phyloP scores from a whole-genome alignment of 1,140 invertebrate species.

The Lucilia cuprina region DNA sequence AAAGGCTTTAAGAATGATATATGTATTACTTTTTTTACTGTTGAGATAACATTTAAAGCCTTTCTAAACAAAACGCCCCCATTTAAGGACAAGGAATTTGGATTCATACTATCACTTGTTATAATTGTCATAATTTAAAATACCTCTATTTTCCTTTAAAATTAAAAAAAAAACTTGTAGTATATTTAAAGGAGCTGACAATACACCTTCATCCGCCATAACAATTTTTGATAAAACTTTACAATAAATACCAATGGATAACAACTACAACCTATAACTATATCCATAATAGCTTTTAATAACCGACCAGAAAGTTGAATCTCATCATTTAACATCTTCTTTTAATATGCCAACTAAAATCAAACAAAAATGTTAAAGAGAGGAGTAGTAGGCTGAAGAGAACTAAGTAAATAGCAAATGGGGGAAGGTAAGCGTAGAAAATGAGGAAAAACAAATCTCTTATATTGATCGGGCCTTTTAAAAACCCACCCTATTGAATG shows the following conservation, averaged over 20 bases:
- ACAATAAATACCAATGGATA: neutral
- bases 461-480: no score
- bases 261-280: neutral
- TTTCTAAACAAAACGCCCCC: neutral
- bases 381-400: no score
- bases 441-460: neutral
- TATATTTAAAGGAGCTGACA: no score
- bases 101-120: no score
- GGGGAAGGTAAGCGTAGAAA: neutral
- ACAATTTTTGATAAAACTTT: neutral
- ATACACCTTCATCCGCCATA: no score
- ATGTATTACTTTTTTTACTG: neutral
- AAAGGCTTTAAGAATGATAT: neutral
- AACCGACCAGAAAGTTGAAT: slow-evolving; percentile 20
- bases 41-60: neutral
- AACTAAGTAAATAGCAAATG: neutral
- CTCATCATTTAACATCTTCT: slow-evolving; percentile 25
- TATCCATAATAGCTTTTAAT: slow-evolving; percentile 24
- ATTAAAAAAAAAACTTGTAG: no score
- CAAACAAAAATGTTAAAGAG: no score
- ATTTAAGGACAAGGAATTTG: no score
- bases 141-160: no score
- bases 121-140: no score
- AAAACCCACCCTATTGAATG: no score
- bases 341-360: neutral